A percentile compares a stretch with the other conserved stretches of the same genome.
Conservation (phyloP, 2,797 vertebrate species). For the Sebastiscus albofasciatus region DNA sequence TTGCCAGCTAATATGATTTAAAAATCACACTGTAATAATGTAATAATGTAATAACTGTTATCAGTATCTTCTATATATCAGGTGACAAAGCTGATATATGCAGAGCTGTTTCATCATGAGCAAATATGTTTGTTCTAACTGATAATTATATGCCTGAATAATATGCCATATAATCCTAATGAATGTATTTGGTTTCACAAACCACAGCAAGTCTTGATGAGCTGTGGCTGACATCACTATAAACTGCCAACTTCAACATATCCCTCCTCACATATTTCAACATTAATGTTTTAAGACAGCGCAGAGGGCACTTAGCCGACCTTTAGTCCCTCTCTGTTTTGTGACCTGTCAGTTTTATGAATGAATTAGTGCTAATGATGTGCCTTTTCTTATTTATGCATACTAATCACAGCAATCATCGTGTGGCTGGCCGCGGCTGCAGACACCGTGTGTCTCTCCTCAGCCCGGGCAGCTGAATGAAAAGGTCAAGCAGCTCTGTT, state of each 20-base stretch:
- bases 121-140: background rate
- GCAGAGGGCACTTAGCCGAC: conserved; percentile 63
- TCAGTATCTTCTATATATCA: background rate
- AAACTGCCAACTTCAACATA: conserved; percentile 55
- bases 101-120: background rate
- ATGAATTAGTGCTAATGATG: conserved; percentile 84
- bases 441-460: conserved; percentile 73
- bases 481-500: conserved; percentile 82
- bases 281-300: conserved; percentile 80
- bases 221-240: conserved; percentile 47
- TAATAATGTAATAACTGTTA: background rate
- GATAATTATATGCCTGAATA: background rate
- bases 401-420: conserved; percentile 78
- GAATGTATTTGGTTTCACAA: background rate
- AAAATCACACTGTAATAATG: conserved; percentile 1
- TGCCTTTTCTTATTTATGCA: conserved; percentile 78
- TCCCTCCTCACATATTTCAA: conserved; percentile 66
- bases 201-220: background rate
- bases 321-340: conserved; percentile 73
- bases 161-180: background rate
- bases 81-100: background rate
- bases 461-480: conserved; percentile 73
- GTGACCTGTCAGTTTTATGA: conserved; percentile 81
- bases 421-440: conserved; percentile 43
- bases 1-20: conserved; percentile 31